phyloP scores from a whole-genome alignment of 2,113 vertebrate genomes.

The Melanocharis versteri region DNA sequence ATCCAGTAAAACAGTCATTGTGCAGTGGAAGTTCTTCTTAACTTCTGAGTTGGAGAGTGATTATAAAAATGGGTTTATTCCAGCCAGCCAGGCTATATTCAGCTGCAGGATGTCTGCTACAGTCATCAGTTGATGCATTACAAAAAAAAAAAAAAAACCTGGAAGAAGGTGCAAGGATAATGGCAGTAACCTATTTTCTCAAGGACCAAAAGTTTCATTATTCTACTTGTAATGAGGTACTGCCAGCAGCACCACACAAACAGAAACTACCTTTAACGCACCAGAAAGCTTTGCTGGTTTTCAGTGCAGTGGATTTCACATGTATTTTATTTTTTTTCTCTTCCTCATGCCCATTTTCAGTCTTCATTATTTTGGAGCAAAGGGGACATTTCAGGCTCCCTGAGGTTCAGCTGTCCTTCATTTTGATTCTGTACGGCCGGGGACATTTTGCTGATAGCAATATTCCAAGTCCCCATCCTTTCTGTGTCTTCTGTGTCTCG shows the following conservation, averaged over 20 bases:
- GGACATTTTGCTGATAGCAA: neutral
- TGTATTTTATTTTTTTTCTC: neutral
- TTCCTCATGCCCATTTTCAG: neutral
- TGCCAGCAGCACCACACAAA: neutral
- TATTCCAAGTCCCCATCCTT: neutral
- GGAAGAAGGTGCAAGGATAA: neutral
- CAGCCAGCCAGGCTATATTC: neutral
- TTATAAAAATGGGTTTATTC: neutral
- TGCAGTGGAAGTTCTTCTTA: neutral
- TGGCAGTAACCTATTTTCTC: neutral
- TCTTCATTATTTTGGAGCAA: neutral
- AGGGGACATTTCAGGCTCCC: neutral
- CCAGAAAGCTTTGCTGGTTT: neutral
- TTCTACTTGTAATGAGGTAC: neutral
- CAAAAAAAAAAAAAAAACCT: neutral
- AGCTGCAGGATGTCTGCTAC: neutral
- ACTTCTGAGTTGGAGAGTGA: neutral
- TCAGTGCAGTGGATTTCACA: neutral
- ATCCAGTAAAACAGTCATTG: neutral
- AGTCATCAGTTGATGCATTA: neutral
- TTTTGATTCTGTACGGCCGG: accelerated
- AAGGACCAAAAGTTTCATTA: neutral
- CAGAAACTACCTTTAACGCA: neutral
- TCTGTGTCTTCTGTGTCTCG: neutral
- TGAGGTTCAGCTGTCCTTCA: neutral